phyloP scores from a whole-genome alignment of 1,140 invertebrate species.

The Cydia strobilella region DNA sequence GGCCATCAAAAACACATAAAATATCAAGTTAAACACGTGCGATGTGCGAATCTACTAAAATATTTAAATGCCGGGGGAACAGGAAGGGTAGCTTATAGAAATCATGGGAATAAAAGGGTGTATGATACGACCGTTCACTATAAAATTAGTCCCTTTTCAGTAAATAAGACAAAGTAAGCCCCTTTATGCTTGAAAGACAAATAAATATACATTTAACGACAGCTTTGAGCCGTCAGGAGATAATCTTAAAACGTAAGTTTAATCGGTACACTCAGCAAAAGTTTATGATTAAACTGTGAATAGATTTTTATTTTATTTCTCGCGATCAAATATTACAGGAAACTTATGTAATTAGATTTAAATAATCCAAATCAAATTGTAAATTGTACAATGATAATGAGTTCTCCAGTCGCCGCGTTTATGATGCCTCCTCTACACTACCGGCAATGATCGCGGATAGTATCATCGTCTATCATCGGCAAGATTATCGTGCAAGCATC shows the following conservation, averaged over 20 bases:
- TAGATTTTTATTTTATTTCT: neutral
- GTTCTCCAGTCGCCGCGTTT: too few species aligned
- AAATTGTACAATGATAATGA: too few species aligned
- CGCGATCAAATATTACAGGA: neutral
- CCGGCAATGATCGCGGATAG: too few species aligned
- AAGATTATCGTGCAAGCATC: too few species aligned
- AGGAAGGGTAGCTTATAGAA: neutral
- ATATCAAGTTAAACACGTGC: constrained; percentile 27
- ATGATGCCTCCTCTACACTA: too few species aligned
- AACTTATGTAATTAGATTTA: too few species aligned
- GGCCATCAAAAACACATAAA: constrained; percentile 26
- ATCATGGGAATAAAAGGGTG: neutral
- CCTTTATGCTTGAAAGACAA: constrained; percentile 17
- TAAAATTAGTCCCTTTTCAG: neutral
- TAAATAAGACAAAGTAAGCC: neutral
- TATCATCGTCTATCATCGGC: too few species aligned
- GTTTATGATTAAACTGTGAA: neutral
- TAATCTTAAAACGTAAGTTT: constrained; percentile 19
- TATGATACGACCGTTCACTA: neutral
- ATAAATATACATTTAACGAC: constrained; percentile 30
- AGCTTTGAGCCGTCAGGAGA: neutral
- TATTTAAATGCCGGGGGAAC: constrained; percentile 23
- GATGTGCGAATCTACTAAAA: constrained; percentile 20
- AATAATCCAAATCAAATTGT: too few species aligned
- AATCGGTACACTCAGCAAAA: neutral